phyloP scores from a whole-genome alignment of 2,888 invertebrate species.

The Dryomyza anilis region DNA sequence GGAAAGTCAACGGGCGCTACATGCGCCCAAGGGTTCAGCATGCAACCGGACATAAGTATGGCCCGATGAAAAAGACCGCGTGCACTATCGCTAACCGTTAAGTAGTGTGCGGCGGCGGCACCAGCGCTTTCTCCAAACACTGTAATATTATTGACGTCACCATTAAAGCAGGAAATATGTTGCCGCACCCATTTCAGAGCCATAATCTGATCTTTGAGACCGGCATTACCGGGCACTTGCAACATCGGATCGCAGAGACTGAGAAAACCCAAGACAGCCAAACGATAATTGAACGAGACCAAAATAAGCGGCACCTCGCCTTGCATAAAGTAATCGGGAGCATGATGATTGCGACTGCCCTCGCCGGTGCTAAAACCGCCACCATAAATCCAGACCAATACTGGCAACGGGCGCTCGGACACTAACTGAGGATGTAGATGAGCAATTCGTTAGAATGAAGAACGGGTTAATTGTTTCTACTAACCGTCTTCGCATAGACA shows the following conservation, averaged over 20 bases:
- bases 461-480: too few species aligned
- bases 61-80: constrained; percentile 57
- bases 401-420: constrained; percentile 44
- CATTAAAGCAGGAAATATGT: constrained; percentile 62
- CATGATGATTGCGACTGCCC: constrained; percentile 49
- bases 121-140: constrained; percentile 65
- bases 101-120: constrained; percentile 60
- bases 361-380: constrained; percentile 62
- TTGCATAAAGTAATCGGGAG: constrained; percentile 61
- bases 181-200: constrained; percentile 63
- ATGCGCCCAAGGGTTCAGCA: constrained; percentile 50
- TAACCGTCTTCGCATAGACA: constrained; percentile 43
- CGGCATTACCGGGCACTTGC: constrained; percentile 64
- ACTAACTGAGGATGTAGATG: constrained; percentile 34
- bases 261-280: constrained; percentile 63
- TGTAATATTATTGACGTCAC: constrained; percentile 63
- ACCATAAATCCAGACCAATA: constrained; percentile 63
- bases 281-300: constrained; percentile 62
- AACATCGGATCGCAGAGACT: constrained; percentile 61
- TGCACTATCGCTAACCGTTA: constrained; percentile 62
- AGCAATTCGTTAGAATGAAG: background rate
- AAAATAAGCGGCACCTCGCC: constrained; percentile 62
- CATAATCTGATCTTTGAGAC: constrained; percentile 63
- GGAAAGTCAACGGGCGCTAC: constrained; percentile 46
- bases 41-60: constrained; percentile 54